Evolutionary conservation across 1,140 invertebrate species (phyloP).

Genomic region (Bombus impatiens): DNA sequence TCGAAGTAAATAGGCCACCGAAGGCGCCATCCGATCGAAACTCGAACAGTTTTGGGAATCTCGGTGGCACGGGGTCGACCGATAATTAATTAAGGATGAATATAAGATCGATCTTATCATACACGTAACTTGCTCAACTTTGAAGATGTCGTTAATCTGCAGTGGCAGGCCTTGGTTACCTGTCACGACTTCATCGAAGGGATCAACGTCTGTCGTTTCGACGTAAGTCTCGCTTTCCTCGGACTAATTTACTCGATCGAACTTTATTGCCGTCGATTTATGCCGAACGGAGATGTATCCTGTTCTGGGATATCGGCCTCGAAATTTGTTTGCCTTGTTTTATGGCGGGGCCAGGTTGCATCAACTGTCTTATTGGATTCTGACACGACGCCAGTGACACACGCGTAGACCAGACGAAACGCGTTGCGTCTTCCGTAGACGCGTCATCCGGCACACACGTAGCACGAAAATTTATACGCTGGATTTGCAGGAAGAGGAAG

Average conservation of each 20-base stretch:
- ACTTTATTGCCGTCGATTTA: slow-evolving; percentile 56
- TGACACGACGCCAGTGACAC: slow-evolving; percentile 65
- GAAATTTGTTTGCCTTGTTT: slow-evolving; percentile 81
- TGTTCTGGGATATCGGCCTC: slow-evolving; percentile 36
- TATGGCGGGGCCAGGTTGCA: slow-evolving; percentile 79
- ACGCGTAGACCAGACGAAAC: slow-evolving; percentile 2
- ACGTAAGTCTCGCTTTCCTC: neutral
- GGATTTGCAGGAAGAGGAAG: neutral
- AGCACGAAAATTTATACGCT: neutral
- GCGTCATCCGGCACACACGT: neutral
- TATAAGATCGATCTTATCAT: slow-evolving; percentile 23
- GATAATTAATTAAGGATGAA: slow-evolving; percentile 56
- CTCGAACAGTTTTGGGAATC: slow-evolving; percentile 51
- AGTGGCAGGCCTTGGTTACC: neutral
- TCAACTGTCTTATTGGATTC: slow-evolving; percentile 80
- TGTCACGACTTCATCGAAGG: neutral
- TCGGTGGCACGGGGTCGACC: slow-evolving; percentile 19
- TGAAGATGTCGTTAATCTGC: neutral
- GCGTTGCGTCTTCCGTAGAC: slow-evolving; percentile 3
- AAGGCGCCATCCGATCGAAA: slow-evolving; percentile 41
- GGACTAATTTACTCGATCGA: slow-evolving; percentile 52
- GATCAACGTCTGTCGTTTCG: too few species aligned
- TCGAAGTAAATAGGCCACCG: slow-evolving; percentile 42
- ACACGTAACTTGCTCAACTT: neutral
- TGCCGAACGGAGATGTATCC: slow-evolving; percentile 19